These are phyloP conservation scores for Odontamblyopus rebecca DNA, from an alignment of 2,797 vertebrate species.

Conservation along the genomic window DNA sequence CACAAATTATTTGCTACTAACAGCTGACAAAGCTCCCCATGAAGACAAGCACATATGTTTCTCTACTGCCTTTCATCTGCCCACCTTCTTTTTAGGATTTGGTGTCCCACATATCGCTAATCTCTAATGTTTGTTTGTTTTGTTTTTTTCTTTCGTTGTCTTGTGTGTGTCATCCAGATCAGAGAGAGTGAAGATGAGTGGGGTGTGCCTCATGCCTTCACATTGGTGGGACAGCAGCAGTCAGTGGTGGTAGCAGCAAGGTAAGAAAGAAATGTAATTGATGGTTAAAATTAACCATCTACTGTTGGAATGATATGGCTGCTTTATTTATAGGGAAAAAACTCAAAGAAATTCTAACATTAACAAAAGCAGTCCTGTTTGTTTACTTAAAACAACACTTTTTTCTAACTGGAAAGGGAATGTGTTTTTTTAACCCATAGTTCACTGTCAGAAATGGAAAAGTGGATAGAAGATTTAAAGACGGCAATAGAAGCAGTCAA, in stretches of 20 bases:
- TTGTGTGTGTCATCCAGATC: slow-evolving; percentile 76
- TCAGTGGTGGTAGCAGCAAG: slow-evolving; percentile 93
- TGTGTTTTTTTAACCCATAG: slow-evolving; percentile 63
- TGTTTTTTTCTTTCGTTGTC: slow-evolving; percentile 24
- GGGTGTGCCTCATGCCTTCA: slow-evolving; percentile 95
- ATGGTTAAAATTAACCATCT: neutral
- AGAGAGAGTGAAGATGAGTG: slow-evolving; percentile 96
- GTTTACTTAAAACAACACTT: too few relatives aligned
- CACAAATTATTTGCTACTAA: slow-evolving; percentile 33
- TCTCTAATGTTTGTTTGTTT: slow-evolving; percentile 36
- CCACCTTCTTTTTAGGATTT: slow-evolving; percentile 59
- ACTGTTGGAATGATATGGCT: neutral
- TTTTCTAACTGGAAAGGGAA: neutral
- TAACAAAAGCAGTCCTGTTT: neutral
- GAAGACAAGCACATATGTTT: slow-evolving; percentile 16
- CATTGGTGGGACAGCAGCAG: slow-evolving; percentile 88
- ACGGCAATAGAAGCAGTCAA: slow-evolving; percentile 89
- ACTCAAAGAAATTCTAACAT: neutral
- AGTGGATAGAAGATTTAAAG: slow-evolving; percentile 95
- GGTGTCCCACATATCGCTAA: slow-evolving; percentile 57
- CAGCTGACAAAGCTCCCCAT: slow-evolving; percentile 28
- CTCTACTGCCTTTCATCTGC: slow-evolving; percentile 33
- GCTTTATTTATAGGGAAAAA: neutral
- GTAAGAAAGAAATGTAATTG: slow-evolving; percentile 56
- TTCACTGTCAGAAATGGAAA: slow-evolving; percentile 88